Conservation (phyloP, 2,888 invertebrate species). For the Molorchus minor region DNA sequence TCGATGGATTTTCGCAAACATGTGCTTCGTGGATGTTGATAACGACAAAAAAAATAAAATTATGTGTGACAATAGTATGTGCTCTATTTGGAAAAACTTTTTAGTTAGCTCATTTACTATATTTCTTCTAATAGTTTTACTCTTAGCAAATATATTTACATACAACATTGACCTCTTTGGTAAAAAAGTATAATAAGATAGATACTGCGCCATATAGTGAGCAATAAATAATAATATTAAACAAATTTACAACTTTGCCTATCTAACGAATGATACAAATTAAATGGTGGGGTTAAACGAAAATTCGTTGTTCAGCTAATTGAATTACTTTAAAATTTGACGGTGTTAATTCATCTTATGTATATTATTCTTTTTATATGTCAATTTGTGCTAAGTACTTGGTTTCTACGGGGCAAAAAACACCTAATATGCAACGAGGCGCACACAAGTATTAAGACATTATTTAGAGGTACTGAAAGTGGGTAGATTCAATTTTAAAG, state of each 20-base stretch:
- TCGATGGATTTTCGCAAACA: neutral
- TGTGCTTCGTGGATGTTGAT: constrained; percentile 1
- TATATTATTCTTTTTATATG: constrained; percentile 47
- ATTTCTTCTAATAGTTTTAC: constrained; percentile 43
- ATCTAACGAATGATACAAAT: constrained; percentile 43
- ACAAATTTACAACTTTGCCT: constrained; percentile 50
- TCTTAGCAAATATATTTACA: constrained; percentile 51
- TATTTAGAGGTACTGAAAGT: too few species aligned
- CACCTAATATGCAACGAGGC: constrained; percentile 1
- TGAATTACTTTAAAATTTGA: constrained; percentile 32
- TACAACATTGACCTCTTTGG: constrained; percentile 60
- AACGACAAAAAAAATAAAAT: constrained; percentile 50
- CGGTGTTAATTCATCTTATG: constrained; percentile 42
- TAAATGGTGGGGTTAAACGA: constrained; percentile 33
- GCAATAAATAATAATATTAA: constrained; percentile 55
- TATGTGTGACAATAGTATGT: constrained; percentile 58
- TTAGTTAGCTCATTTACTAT: constrained; percentile 49
- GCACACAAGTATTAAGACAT: neutral
- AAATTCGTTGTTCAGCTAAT: constrained; percentile 55
- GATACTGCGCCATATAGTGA: constrained; percentile 56
- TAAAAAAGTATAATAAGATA: constrained; percentile 57
- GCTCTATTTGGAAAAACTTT: constrained; percentile 56
- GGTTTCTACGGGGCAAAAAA: constrained; percentile 40
- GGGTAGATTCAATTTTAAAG: too few species aligned
- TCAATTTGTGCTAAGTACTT: constrained; percentile 61